phyloP scores from a whole-genome alignment of 2,888 invertebrate genomes.

The Theretra japonica region DNA sequence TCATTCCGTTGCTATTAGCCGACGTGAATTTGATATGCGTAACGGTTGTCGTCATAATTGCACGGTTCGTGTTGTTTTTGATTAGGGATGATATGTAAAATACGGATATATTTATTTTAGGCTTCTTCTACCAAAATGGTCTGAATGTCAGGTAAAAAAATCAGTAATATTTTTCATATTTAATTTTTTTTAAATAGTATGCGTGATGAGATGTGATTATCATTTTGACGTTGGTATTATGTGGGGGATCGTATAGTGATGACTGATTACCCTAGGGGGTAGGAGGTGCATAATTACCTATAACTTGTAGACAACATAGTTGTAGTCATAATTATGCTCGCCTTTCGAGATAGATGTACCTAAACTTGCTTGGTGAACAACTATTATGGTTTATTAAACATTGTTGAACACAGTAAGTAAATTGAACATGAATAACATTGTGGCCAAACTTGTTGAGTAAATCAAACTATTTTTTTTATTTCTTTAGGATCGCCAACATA shows the following conservation, averaged over 20 bases:
- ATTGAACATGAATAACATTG: no score
- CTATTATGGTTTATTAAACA: no score
- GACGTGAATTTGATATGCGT: slow-evolving; percentile 9
- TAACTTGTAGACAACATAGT: no score
- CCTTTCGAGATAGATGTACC: no score
- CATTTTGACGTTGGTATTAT: not conserved
- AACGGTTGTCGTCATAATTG: slow-evolving; percentile 30
- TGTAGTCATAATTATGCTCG: no score
- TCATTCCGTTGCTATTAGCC: slow-evolving; percentile 28
- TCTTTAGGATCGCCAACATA: no score
- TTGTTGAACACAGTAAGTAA: no score
- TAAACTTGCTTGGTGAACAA: no score
- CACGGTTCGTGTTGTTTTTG: slow-evolving; percentile 1
- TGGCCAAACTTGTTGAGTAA: no score
- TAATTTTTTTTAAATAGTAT: not conserved
- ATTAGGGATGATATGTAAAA: not conserved
- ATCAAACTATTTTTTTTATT: not conserved
- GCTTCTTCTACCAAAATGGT: not conserved
- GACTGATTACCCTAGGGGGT: no score
- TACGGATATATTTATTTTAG: not conserved
- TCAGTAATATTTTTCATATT: not conserved
- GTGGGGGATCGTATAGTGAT: no score
- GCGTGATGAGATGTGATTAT: not conserved
- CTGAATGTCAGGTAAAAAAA: not conserved
- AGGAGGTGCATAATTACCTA: no score